Evolutionary conservation across 2,888 invertebrate species (phyloP).

Genomic region (Parnassius apollo): DNA sequence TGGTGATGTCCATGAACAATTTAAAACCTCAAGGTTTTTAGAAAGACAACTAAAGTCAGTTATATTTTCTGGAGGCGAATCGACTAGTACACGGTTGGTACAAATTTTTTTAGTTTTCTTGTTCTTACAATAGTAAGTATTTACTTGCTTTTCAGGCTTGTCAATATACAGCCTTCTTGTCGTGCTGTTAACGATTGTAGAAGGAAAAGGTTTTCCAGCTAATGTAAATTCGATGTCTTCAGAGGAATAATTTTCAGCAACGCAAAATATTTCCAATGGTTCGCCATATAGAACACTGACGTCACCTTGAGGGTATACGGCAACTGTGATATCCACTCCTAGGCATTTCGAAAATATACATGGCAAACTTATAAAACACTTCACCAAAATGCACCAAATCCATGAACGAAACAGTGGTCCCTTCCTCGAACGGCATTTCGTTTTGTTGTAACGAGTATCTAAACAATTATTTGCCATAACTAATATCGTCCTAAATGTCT

Average conservation of each 20-base stretch:
- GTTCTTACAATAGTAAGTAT: slow-evolving; percentile 79
- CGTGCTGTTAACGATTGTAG: slow-evolving; percentile 82
- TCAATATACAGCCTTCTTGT: slow-evolving; percentile 81
- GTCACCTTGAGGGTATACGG: slow-evolving; percentile 78
- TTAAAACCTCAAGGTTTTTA: slow-evolving; percentile 86
- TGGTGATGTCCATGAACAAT: slow-evolving; percentile 87
- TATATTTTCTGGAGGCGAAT: slow-evolving; percentile 82
- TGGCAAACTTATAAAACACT: slow-evolving; percentile 60
- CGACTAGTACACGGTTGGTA: slow-evolving; percentile 59
- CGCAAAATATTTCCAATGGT: slow-evolving; percentile 84
- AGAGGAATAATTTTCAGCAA: slow-evolving; percentile 69
- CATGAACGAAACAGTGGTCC: slow-evolving; percentile 56
- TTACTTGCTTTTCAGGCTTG: slow-evolving; percentile 75
- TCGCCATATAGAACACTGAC: slow-evolving; percentile 81
- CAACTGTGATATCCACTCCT: slow-evolving; percentile 53
- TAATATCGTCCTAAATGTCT: slow-evolving; percentile 42
- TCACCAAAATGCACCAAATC: slow-evolving; percentile 63
- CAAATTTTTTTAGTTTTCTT: slow-evolving; percentile 52
- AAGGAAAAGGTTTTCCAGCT: slow-evolving; percentile 40
- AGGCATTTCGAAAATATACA: slow-evolving; percentile 60
- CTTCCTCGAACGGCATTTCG: slow-evolving; percentile 55
- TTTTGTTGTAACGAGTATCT: slow-evolving; percentile 47
- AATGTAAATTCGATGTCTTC: slow-evolving; percentile 69
- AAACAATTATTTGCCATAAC: slow-evolving; percentile 59
- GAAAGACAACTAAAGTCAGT: slow-evolving; percentile 87